phyloP scores from a whole-genome alignment of 92 coral and sea anemone genomes.

The Virgularia gustaviana region DNA sequence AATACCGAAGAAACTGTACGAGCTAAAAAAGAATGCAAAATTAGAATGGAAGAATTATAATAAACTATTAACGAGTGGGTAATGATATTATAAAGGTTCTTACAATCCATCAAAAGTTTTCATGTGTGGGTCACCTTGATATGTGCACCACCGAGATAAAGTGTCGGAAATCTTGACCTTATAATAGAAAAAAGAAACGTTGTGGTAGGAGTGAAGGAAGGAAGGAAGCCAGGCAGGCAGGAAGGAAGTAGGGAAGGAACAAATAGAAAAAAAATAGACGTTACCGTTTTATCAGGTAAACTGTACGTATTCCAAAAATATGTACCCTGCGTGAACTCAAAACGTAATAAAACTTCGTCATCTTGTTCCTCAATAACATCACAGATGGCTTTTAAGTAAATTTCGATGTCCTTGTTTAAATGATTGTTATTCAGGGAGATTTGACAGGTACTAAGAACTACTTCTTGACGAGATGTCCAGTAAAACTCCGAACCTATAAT shows the following conservation, averaged over 20 bases:
- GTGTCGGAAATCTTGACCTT: neutral
- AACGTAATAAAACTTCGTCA: neutral
- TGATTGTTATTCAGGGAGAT: neutral
- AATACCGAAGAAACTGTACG: neutral
- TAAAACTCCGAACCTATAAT: neutral
- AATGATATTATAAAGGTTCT: too few relatives aligned
- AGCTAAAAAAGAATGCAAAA: neutral
- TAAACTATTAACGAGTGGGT: neutral
- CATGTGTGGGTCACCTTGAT: neutral
- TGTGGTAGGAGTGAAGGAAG: too few relatives aligned
- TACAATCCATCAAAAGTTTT: neutral
- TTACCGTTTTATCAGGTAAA: neutral
- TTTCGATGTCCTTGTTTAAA: neutral
- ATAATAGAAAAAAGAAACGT: neutral
- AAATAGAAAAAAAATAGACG: too few relatives aligned
- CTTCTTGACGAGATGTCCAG: conserved; percentile 2
- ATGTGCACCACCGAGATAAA: neutral
- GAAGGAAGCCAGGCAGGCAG: too few relatives aligned
- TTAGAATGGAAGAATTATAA: too few relatives aligned
- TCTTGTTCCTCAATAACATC: neutral
- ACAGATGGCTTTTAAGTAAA: neutral
- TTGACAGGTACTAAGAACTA: neutral
- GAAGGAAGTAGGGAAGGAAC: too few relatives aligned
- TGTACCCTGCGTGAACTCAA: neutral
- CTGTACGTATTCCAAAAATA: neutral